phyloP scores from a whole-genome alignment of 1,140 invertebrate genomes.

The Oscheius sp. region DNA sequence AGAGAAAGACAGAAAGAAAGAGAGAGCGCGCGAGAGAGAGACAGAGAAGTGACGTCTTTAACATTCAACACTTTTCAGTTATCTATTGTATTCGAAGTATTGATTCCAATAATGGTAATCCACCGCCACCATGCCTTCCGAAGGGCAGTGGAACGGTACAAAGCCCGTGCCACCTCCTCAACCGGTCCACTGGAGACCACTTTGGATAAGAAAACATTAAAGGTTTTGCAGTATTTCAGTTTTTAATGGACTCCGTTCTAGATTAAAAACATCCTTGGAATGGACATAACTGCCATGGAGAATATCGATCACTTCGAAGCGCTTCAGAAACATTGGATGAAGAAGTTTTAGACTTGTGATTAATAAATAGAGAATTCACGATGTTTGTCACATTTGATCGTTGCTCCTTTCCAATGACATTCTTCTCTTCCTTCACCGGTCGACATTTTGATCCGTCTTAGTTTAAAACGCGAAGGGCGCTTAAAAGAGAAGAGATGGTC shows the following conservation, averaged over 20 bases:
- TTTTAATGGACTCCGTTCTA: not conserved
- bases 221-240: no score
- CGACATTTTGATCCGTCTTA: no score
- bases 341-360: not conserved
- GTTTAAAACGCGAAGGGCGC: no score
- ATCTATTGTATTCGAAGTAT: not conserved
- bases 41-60: not conserved
- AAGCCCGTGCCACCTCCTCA: not conserved
- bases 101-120: slow-evolving; percentile 19
- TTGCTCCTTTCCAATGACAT: no score
- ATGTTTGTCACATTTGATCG: no score
- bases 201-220: slow-evolving; percentile 19
- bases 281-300: slow-evolving; percentile 6
- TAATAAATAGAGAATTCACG: no score
- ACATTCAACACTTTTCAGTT: not conserved
- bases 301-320: not conserved
- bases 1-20: no score
- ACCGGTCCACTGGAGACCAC: not conserved
- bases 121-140: slow-evolving; percentile 13
- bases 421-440: no score
- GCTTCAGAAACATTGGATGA: slow-evolving; percentile 1
- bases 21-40: no score
- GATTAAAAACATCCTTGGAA: slow-evolving; percentile 28
- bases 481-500: no score
- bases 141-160: not conserved